Evolutionary conservation across 1,140 invertebrate species (phyloP).

Genomic region (Acromyrmex heyeri): DNA sequence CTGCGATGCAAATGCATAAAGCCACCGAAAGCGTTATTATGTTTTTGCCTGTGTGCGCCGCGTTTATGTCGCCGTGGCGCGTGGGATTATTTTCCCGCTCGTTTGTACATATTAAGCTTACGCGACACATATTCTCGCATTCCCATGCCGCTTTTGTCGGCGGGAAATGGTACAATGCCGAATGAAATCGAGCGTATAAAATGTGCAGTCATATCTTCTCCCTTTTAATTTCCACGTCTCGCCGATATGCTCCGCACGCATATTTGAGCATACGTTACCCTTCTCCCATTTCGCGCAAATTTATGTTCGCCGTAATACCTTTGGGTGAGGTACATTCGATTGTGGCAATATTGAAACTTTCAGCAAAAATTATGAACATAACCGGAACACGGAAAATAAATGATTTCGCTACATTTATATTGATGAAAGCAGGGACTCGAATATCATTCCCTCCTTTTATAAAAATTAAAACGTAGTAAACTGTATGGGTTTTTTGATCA

Average conservation of each 20-base stretch:
- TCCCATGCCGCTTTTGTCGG: conserved; percentile 35
- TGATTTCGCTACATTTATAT: conserved; percentile 14
- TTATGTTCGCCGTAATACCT: not conserved
- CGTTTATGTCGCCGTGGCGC: conserved; percentile 21
- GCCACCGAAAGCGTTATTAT: conserved; percentile 60
- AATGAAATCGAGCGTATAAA: conserved; percentile 61
- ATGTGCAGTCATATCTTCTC: conserved; percentile 42
- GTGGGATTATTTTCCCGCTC: conserved; percentile 58
- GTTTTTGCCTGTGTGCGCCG: conserved; percentile 14
- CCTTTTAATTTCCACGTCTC: conserved; percentile 41
- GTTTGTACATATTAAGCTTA: conserved; percentile 49
- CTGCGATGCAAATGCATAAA: conserved; percentile 48
- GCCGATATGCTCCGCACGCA: not conserved
- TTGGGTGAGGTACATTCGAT: not conserved
- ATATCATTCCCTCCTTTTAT: not conserved
- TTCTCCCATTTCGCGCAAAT: not conserved
- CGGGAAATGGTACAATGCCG: conserved; percentile 51
- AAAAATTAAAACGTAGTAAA: not conserved
- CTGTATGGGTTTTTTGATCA: not conserved
- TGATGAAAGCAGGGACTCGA: not conserved
- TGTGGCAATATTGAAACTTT: not conserved
- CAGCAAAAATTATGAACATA: conserved; percentile 9
- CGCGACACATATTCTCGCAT: conserved; percentile 52
- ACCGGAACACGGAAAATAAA: not conserved
- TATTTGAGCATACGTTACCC: not conserved